phyloP scores from a whole-genome alignment of 2,113 vertebrate species.

The Takifugu flavidus region DNA sequence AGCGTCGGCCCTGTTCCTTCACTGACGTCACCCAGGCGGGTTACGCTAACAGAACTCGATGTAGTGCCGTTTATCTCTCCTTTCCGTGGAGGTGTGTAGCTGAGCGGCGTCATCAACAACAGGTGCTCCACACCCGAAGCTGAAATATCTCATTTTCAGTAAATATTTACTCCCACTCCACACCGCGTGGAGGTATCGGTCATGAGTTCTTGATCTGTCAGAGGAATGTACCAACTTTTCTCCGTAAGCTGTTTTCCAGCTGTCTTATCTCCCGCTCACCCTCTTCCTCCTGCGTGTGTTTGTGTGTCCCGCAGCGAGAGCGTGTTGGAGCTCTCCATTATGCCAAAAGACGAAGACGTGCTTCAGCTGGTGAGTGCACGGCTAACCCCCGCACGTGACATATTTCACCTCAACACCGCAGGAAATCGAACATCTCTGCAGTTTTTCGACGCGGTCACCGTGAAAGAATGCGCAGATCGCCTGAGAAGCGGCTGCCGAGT shows the following conservation, averaged over 20 bases:
- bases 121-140: not conserved
- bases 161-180: not conserved
- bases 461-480: conserved; percentile 45
- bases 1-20: not conserved
- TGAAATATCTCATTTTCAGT: not conserved
- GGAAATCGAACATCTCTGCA: not conserved
- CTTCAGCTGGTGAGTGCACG: conserved; percentile 91
- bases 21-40: not conserved
- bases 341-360: conserved; percentile 97
- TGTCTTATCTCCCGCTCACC: not conserved
- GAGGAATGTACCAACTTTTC: not conserved
- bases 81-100: no score
- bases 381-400: not conserved
- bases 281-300: conserved; percentile 2
- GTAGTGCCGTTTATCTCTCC: no score
- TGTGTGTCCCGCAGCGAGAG: conserved; percentile 77
- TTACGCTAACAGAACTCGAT: not conserved
- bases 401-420: not conserved
- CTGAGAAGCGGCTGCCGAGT: conserved; percentile 15
- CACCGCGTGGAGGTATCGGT: not conserved
- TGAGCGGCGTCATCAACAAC: not conserved
- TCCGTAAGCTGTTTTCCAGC: not conserved
- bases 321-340: conserved; percentile 92
- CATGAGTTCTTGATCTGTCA: not conserved
- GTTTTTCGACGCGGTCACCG: conserved; percentile 13